Conservation (phyloP, 2,113 vertebrate genomes). For the Rattus norvegicus region DNA sequence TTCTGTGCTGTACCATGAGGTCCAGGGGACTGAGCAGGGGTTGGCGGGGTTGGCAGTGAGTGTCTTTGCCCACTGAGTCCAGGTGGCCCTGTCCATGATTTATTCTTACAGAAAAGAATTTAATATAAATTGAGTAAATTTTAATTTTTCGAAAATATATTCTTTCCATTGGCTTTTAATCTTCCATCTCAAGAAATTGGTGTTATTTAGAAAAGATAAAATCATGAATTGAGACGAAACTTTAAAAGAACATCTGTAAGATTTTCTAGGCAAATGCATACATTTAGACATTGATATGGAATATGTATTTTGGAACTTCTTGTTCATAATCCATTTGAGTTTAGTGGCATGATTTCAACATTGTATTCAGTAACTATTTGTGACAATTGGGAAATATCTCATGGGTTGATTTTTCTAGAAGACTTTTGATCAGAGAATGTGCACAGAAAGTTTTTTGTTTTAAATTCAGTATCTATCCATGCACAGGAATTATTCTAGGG, state of each 20-base stretch:
- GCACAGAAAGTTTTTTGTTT: neutral
- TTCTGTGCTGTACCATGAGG: neutral
- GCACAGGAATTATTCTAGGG: neutral
- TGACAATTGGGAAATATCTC: neutral
- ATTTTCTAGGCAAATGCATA: neutral
- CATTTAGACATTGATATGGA: neutral
- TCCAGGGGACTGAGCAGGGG: neutral
- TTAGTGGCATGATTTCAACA: neutral
- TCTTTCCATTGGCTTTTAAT: neutral
- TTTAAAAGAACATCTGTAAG: neutral
- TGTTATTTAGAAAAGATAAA: constrained; percentile 30
- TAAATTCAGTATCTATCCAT: neutral
- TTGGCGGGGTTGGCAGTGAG: neutral
- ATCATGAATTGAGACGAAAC: neutral
- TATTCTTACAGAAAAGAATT: constrained; percentile 31
- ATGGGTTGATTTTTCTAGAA: constrained; percentile 1
- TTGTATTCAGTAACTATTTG: neutral
- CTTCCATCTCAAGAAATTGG: neutral
- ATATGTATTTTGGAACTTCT: constrained; percentile 25
- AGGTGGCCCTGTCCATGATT: neutral
- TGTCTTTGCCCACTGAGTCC: neutral
- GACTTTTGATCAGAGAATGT: neutral
- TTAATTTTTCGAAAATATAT: neutral
- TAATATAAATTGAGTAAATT: neutral
- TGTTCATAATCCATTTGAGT: neutral